Conservation (phyloP, 2,888 invertebrate genomes). For the Bombylius discolor region DNA sequence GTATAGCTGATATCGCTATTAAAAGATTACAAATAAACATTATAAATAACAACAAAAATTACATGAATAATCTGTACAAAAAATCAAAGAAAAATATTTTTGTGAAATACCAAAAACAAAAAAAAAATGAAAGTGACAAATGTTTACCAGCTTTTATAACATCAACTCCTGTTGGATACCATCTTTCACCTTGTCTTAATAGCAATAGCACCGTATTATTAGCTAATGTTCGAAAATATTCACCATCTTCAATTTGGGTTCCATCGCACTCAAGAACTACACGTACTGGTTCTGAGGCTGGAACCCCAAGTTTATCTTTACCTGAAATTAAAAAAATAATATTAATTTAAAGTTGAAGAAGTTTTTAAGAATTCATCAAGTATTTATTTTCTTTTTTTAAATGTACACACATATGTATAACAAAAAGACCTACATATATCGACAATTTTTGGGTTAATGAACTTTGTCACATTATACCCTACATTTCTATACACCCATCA, state of each 20-base stretch:
- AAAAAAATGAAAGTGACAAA: too few relatives aligned
- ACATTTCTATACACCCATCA: too few relatives aligned
- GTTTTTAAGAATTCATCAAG: too few relatives aligned
- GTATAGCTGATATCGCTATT: constrained; percentile 86
- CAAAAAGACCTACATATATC: too few relatives aligned
- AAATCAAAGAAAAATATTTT: too few relatives aligned
- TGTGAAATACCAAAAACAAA: too few relatives aligned
- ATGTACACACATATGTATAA: too few relatives aligned
- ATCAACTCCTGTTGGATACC: constrained; percentile 89
- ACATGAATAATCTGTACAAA: background rate
- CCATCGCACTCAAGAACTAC: constrained; percentile 92
- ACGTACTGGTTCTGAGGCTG: constrained; percentile 73
- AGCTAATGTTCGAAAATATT: constrained; percentile 86
- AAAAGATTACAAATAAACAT: constrained; percentile 20
- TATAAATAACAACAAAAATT: background rate
- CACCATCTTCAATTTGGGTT: constrained; percentile 92
- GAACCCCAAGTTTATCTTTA: constrained; percentile 81
- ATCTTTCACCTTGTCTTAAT: constrained; percentile 79
- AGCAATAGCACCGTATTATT: constrained; percentile 82
- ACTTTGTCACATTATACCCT: too few relatives aligned
- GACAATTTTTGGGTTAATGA: too few relatives aligned
- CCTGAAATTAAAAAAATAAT: constrained; percentile 38
- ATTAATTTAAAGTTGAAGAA: too few relatives aligned
- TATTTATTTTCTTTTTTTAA: too few relatives aligned
- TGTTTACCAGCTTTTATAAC: constrained; percentile 81